A percentile compares a stretch with the other conserved stretches of the same genome.
phyloP scores from a whole-genome alignment of 2,888 invertebrate genomes.

The Gortyna flavago region DNA sequence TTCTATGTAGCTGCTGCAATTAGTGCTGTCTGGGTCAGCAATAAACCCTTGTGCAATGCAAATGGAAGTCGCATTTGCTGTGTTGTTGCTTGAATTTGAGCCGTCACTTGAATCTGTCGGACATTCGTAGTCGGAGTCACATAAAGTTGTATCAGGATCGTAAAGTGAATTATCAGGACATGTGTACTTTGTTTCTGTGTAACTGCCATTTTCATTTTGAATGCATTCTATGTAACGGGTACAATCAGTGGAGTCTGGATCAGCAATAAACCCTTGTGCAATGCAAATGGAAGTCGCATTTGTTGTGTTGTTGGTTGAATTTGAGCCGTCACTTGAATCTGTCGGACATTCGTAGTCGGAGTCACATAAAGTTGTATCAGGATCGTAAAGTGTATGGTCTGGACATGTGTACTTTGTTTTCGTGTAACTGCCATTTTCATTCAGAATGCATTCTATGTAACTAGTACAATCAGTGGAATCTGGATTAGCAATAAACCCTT shows the following conservation, averaged over 20 bases:
- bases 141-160: constrained; percentile 54
- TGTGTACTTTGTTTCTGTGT: constrained; percentile 24
- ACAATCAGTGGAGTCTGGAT: constrained; percentile 40
- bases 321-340: constrained; percentile 11
- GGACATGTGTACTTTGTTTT: constrained; percentile 39
- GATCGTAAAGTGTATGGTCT: constrained; percentile 40
- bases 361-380: constrained; percentile 55
- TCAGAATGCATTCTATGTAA: constrained; percentile 49
- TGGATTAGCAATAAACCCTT: too few relatives aligned
- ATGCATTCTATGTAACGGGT: constrained; percentile 45
- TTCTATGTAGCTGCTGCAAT: constrained; percentile 45
- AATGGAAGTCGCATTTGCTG: constrained; percentile 1
- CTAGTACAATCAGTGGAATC: constrained; percentile 28
- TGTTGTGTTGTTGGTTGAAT: constrained; percentile 4
- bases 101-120: not conserved
- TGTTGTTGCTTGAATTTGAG: constrained; percentile 12
- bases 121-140: constrained; percentile 53
- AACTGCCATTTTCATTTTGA: constrained; percentile 31
- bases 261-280: constrained; percentile 30
- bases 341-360: constrained; percentile 47
- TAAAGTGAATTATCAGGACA: constrained; percentile 47
- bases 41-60: constrained; percentile 44
- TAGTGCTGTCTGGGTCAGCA: constrained; percentile 23
- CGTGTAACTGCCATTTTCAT: constrained; percentile 30
- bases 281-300: constrained; percentile 27